These are phyloP conservation scores for Hemitrygon akajei DNA, from an alignment of 2,797 vertebrate genomes.

Conservation along the genomic window DNA sequence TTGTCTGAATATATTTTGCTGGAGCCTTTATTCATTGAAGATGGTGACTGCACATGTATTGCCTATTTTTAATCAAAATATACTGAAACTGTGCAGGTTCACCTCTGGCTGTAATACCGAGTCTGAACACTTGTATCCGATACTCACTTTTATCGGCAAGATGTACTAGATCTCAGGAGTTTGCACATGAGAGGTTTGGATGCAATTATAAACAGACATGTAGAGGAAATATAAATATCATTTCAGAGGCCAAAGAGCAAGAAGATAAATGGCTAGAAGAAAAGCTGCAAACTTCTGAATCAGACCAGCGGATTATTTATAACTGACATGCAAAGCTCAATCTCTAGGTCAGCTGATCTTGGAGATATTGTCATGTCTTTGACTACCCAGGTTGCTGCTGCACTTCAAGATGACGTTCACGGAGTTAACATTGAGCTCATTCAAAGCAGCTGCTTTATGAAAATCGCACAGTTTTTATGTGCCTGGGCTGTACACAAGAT, in stretches of 20 bases:
- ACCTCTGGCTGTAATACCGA: not conserved
- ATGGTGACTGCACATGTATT: not conserved
- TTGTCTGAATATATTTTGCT: not conserved
- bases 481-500: not conserved
- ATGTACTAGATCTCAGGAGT: not conserved
- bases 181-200: not conserved
- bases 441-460: not conserved
- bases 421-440: not conserved
- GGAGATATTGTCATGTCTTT: not conserved
- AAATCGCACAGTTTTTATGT: not conserved
- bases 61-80: not conserved
- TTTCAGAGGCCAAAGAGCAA: not conserved
- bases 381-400: no score
- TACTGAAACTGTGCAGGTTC: not conserved
- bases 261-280: not conserved
- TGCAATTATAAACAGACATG: not conserved
- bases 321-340: not conserved
- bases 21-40: not conserved
- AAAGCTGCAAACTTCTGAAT: not conserved
- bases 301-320: no score
- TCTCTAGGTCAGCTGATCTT: not conserved
- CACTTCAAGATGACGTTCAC: not conserved
- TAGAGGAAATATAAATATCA: not conserved
- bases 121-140: not conserved
- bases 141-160: not conserved